Evolutionary conservation across 2,888 invertebrate species (phyloP).

Genomic region (Heliothis peltigera): DNA sequence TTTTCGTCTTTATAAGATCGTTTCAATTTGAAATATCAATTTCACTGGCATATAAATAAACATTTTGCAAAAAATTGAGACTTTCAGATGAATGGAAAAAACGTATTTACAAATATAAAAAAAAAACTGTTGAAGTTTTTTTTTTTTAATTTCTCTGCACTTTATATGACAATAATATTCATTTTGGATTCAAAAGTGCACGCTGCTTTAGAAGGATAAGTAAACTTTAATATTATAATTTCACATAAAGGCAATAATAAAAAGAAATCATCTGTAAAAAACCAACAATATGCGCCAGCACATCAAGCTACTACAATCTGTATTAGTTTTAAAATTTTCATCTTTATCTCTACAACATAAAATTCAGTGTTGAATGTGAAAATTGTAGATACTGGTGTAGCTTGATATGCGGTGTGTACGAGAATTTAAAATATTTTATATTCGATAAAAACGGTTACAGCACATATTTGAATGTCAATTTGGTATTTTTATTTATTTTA

Average conservation of each 20-base stretch:
- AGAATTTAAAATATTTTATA: neutral
- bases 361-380: too few relatives aligned
- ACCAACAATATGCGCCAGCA: too few relatives aligned
- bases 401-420: too few relatives aligned
- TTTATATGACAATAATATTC: neutral
- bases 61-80: neutral
- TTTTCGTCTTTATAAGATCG: neutral
- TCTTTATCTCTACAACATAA: too few relatives aligned
- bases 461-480: too few relatives aligned
- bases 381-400: too few relatives aligned
- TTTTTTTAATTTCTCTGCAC: neutral
- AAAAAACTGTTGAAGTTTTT: neutral
- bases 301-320: too few relatives aligned
- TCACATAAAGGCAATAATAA: conserved; percentile 16
- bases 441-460: neutral
- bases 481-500: too few relatives aligned
- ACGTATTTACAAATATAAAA: neutral
- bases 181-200: conserved; percentile 14
- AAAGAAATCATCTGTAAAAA: too few relatives aligned
- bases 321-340: too few relatives aligned
- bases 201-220: conserved; percentile 9
- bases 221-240: neutral
- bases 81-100: neutral
- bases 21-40: neutral
- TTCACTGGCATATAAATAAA: conserved; percentile 16